Percentiles rank a stretch among this genome's conserved stretches.
Conservation (phyloP, 2,888 invertebrate genomes). For the Stramonita haemastoma region DNA sequence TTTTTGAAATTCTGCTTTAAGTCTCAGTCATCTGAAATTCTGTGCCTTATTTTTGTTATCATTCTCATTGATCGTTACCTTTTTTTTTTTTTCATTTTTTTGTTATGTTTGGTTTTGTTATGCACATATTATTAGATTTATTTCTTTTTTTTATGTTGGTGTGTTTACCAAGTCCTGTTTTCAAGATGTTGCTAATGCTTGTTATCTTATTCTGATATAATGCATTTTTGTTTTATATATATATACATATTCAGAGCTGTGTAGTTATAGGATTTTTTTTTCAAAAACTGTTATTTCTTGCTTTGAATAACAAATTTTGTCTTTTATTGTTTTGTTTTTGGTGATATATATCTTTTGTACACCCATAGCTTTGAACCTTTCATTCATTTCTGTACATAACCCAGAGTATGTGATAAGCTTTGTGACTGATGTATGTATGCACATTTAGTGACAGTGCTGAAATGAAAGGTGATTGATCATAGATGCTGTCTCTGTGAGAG, state of each 20-base stretch:
- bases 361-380: neutral
- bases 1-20: neutral
- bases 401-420: constrained; percentile 14
- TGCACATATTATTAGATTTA: no score
- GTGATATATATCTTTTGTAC: neutral
- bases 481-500: no score
- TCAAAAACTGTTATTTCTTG: neutral
- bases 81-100: no score
- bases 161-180: neutral
- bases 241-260: no score
- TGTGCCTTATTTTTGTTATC: neutral
- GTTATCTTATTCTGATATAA: neutral
- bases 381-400: neutral
- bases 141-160: neutral
- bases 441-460: neutral
- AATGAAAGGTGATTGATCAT: no score
- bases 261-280: no score
- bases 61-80: neutral
- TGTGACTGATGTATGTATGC: neutral
- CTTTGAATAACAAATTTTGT: neutral
- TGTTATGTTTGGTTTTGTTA: no score
- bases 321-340: neutral
- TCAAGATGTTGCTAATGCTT: no score
- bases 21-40: neutral
- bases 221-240: neutral